Evolutionary conservation across 2,888 invertebrate species (phyloP).

Genomic region (Mechanitis mazaeus): DNA sequence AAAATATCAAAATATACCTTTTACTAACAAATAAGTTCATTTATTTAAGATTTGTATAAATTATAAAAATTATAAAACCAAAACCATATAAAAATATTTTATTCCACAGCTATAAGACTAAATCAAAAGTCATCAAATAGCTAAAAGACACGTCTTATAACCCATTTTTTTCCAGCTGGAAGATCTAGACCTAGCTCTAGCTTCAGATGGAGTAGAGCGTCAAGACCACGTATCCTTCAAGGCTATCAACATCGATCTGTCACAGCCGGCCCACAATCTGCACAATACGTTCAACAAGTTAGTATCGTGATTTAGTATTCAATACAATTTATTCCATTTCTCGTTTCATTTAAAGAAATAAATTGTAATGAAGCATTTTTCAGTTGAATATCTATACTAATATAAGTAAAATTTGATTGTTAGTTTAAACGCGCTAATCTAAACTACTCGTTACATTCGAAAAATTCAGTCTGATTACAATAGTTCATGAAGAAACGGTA

Average conservation of each 20-base stretch:
- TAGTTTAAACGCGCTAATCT: no score
- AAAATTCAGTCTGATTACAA: no score
- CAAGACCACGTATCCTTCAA: slow-evolving; percentile 51
- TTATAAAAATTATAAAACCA: background rate
- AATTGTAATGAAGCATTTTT: no score
- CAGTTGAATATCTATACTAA: no score
- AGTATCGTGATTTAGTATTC: slow-evolving; percentile 27
- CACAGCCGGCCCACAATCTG: slow-evolving; percentile 69
- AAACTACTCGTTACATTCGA: no score
- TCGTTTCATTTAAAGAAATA: no score
- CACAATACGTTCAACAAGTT: slow-evolving; percentile 73
- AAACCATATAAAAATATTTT: no score
- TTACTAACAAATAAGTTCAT: background rate
- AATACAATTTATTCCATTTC: no score
- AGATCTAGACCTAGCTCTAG: slow-evolving; percentile 50
- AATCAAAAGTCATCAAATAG: no score
- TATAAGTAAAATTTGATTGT: no score
- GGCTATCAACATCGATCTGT: slow-evolving; percentile 70
- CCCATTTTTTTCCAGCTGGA: slow-evolving; percentile 50
- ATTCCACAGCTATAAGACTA: no score
- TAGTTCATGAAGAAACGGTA: no score
- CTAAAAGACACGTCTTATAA: background rate
- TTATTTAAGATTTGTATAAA: background rate
- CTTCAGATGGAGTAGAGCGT: slow-evolving; percentile 47
- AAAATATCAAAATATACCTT: background rate